These are phyloP conservation scores for Oryzias celebensis DNA, from an alignment of 2,113 vertebrate genomes.

Conservation along the genomic window DNA sequence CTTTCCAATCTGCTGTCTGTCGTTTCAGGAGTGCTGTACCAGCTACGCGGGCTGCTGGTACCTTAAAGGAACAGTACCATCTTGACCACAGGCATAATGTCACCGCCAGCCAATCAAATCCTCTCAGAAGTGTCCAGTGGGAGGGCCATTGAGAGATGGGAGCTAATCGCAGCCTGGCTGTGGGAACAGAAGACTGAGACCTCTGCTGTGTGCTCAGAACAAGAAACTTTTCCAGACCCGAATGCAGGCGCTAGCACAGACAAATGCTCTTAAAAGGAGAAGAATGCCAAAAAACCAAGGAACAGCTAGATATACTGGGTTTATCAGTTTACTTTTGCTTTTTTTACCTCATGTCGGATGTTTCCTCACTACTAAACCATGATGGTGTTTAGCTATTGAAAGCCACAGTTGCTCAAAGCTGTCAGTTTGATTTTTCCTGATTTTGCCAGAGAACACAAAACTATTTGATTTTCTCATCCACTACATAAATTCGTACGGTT, in stretches of 20 bases:
- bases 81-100: constrained; percentile 80
- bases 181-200: constrained; percentile 27
- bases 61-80: constrained; percentile 94
- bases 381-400: constrained; percentile 30
- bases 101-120: constrained; percentile 40
- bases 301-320: constrained; percentile 7
- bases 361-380: constrained; percentile 12
- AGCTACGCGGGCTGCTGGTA: constrained; percentile 96
- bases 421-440: constrained; percentile 25
- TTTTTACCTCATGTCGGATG: constrained; percentile 29
- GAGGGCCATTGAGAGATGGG: constrained; percentile 40
- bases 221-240: constrained; percentile 30
- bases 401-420: constrained; percentile 19
- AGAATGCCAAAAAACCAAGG: constrained; percentile 21
- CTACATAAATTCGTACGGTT: neutral
- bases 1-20: constrained; percentile 7
- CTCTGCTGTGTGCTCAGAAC: constrained; percentile 40
- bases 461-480: constrained; percentile 5
- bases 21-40: constrained; percentile 90
- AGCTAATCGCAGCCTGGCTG: constrained; percentile 57
- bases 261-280: constrained; percentile 37
- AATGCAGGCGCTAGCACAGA: constrained; percentile 11
- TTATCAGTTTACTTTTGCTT: constrained; percentile 31
- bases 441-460: neutral
- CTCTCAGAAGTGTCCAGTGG: constrained; percentile 45